phyloP scores from a whole-genome alignment of 1,140 invertebrate genomes.

The Aphelinus certus region DNA sequence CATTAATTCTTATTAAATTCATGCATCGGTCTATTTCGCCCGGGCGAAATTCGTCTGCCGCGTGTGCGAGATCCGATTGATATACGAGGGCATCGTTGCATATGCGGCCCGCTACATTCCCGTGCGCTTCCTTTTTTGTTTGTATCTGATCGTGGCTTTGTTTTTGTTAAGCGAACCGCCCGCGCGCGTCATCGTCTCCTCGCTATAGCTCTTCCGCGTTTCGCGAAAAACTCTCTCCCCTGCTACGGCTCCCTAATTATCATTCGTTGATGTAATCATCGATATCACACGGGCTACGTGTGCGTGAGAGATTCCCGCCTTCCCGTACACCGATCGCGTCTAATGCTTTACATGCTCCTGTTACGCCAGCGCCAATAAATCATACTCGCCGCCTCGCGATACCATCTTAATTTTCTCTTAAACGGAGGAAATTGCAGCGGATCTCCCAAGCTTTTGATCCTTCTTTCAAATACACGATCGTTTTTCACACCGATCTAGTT shows the following conservation, averaged over 20 bases:
- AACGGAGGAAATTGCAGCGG: no score
- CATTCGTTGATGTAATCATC: neutral
- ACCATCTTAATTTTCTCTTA: neutral
- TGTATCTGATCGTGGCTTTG: slow-evolving; percentile 61
- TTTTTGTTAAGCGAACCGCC: slow-evolving; percentile 45
- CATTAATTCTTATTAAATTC: slow-evolving; percentile 48
- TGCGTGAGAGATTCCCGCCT: slow-evolving; percentile 19
- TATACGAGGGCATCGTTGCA: slow-evolving; percentile 64
- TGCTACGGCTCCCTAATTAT: slow-evolving; percentile 17
- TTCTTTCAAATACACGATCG: no score
- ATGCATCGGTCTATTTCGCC: slow-evolving; percentile 55
- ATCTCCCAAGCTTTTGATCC: no score
- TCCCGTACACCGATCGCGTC: neutral
- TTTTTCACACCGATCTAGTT: no score
- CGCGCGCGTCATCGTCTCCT: slow-evolving; percentile 25
- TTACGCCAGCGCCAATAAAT: neutral
- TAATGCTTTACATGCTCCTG: neutral
- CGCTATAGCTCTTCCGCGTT: slow-evolving; percentile 36
- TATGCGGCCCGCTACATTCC: slow-evolving; percentile 48
- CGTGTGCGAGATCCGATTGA: slow-evolving; percentile 64
- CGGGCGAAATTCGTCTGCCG: slow-evolving; percentile 48
- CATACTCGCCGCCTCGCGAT: neutral
- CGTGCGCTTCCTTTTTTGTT: slow-evolving; percentile 30
- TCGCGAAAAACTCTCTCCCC: slow-evolving; percentile 26
- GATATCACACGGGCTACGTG: neutral